phyloP scores from a whole-genome alignment of 2,113 vertebrate species.

The Sceloporus undulatus region DNA sequence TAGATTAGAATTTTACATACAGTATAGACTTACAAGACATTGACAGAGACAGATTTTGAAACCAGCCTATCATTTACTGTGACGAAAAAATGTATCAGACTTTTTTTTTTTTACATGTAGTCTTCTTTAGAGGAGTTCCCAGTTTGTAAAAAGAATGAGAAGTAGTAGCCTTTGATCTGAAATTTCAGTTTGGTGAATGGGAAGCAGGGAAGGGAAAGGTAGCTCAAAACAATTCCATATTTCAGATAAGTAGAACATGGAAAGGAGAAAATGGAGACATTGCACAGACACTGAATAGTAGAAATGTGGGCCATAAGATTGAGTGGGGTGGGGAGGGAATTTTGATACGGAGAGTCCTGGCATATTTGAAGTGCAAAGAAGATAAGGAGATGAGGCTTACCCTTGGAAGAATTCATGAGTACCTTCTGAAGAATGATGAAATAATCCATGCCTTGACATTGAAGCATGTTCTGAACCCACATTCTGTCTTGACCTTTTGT shows the following conservation, averaged over 20 bases:
- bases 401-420: not conserved
- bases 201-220: not conserved
- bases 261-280: constrained; percentile 5
- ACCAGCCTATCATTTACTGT: not conserved
- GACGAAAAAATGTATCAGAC: not conserved
- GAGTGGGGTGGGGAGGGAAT: not conserved
- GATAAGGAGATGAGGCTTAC: not conserved
- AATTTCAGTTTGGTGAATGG: not conserved
- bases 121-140: not conserved
- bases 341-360: constrained; percentile 17
- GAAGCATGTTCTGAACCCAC: constrained; percentile 5
- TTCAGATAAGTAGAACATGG: constrained; percentile 5
- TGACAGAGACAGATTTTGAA: not conserved
- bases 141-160: not conserved
- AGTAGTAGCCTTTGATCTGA: not conserved
- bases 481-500: not conserved
- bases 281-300: not conserved
- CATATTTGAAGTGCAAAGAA: not conserved
- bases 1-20: not conserved
- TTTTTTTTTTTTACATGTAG: not conserved
- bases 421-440: constrained; percentile 11
- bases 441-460: constrained; percentile 10
- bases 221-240: constrained; percentile 5
- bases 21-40: not conserved
- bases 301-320: not conserved